Evolutionary conservation across 1,140 invertebrate genomes (phyloP).

Genomic region (Eueides isabella): DNA sequence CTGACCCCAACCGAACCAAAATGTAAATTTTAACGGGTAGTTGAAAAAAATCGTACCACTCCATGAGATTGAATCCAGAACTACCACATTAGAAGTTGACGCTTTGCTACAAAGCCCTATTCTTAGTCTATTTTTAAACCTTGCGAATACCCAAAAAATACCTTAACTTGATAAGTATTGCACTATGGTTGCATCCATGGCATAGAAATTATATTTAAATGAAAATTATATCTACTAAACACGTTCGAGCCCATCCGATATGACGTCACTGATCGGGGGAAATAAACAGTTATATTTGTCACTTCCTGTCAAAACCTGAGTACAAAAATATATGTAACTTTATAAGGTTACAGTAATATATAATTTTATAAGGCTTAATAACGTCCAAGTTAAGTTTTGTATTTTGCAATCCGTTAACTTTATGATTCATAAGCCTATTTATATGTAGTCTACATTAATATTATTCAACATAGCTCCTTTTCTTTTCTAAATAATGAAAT

Average conservation of each 20-base stretch:
- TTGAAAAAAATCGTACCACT: neutral
- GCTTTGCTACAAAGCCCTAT: no score
- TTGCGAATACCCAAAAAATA: neutral
- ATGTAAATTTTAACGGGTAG: no score
- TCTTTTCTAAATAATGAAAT: neutral
- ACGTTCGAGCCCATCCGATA: constrained; percentile 27
- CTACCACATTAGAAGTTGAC: neutral
- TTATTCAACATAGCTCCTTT: neutral
- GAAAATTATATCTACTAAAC: constrained; percentile 25
- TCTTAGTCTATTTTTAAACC: neutral
- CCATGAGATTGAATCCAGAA: neutral
- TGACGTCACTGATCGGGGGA: constrained; percentile 35
- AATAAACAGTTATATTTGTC: constrained; percentile 39
- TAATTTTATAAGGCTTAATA: constrained; percentile 4
- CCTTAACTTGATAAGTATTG: neutral
- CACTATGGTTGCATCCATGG: neutral
- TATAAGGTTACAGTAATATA: no score
- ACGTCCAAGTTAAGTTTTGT: neutral
- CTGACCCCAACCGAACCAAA: no score
- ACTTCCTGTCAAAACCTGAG: constrained; percentile 21
- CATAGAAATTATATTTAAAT: constrained; percentile 18
- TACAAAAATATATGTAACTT: constrained; percentile 20
- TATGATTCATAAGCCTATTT: neutral
- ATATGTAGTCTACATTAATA: neutral
- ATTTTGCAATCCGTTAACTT: neutral